Evolutionary conservation across 2,113 vertebrate species (phyloP), one percentile per base, ranked within the genome.

Genomic region (Pungitius pungitius): DNA sequence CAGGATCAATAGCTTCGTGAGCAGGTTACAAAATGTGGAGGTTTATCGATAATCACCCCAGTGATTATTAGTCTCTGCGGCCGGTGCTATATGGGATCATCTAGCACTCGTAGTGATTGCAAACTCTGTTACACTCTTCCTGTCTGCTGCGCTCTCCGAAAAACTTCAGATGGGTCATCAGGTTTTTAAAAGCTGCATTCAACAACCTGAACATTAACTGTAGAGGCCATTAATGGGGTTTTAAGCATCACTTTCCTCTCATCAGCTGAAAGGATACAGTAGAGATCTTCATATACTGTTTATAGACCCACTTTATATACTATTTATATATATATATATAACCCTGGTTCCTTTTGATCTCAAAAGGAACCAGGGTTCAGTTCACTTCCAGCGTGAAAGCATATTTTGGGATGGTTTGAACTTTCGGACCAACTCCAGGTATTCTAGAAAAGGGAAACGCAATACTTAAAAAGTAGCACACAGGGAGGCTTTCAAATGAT

Each of bases 21-120:
- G 61, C 81, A 55, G 81, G 80, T 84, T 78, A 64, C 79, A 62
- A 84, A 89, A 90, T 94, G 92, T 94, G 90, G 58, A 91, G 85
- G 92, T 94, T 95, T 95, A 95, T 97, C 95, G 94, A 96, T 97
- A 95, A 96, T 96, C 94, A 93, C 88, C 72, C 24, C 40, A 27
- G 93, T 94, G 94, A 97, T 97, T 96, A 96, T 95, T 95, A 76
- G 81, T 88, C 83, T 87, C 77, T 77, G 79, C 0, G 78, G 94
- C 94, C 43, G 7, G 7, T 20, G 77, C 84, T 42, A 15, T 22
- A 45, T 35, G 33, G 37, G 62, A 84, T 45, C 18, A 77, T 37
- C 47, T 39, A 7, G 62, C 65, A 73, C 54, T 40, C 54, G 12
- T 86, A 92, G 89, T 84, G 82, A 92, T 88, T 72, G 67, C 26